A percentile compares a stretch with the other conserved stretches of the same genome.
These are phyloP conservation scores for Catotricha subobsoleta DNA, from an alignment of 2,888 invertebrate genomes.

Conservation along the genomic window DNA sequence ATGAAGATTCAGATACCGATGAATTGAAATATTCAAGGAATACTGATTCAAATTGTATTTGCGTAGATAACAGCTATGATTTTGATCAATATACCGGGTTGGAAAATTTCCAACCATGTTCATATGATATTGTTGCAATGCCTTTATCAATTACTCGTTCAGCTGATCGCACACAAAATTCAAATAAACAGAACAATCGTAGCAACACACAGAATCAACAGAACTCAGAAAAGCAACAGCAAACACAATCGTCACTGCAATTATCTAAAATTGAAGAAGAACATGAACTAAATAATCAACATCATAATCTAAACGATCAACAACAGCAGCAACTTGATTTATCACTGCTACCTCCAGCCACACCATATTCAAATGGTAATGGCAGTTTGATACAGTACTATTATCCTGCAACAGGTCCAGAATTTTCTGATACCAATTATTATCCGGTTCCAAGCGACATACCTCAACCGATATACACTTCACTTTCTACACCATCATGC, in stretches of 20 bases:
- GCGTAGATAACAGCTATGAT: slow-evolving; percentile 15
- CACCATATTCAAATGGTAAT: not conserved
- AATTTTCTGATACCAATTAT: no score
- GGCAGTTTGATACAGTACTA: not conserved
- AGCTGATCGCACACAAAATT: not conserved
- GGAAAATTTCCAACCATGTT: slow-evolving; percentile 17
- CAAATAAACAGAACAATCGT: not conserved
- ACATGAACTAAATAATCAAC: not conserved
- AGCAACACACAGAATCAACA: not conserved
- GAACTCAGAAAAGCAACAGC: not conserved
- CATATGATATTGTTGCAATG: slow-evolving; percentile 17
- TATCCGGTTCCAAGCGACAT: no score
- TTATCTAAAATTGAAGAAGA: not conserved
- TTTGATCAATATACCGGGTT: slow-evolving; percentile 17
- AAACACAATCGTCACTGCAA: not conserved
- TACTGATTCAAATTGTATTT: not conserved
- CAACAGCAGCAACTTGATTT: not conserved
- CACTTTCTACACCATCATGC: no score
- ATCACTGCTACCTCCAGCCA: no score
- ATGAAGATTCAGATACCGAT: not conserved
- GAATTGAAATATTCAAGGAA: no score
- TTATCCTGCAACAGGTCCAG: not conserved
- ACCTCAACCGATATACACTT: no score
- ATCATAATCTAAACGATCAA: not conserved
- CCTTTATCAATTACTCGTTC: no score